Evolutionary conservation across 2,113 vertebrate genomes (phyloP).

Genomic region (Heterotis niloticus): DNA sequence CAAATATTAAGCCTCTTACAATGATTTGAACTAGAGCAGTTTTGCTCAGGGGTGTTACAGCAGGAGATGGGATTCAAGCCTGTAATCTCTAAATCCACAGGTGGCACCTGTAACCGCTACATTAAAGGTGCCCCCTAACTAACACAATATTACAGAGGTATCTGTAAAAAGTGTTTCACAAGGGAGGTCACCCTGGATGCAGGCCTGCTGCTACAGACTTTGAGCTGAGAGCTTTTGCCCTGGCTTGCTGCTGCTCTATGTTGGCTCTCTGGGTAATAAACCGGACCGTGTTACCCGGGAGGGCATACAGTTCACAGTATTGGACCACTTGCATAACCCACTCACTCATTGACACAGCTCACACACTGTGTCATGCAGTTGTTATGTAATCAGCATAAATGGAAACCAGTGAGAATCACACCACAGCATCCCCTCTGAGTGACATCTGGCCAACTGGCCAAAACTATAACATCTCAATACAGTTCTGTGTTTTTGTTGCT

Average conservation of each 20-base stretch:
- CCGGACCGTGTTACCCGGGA: not conserved
- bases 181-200: constrained; percentile 1
- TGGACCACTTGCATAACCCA: not conserved
- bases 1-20: too few relatives aligned
- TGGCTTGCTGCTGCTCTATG: not conserved
- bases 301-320: not conserved
- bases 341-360: not conserved
- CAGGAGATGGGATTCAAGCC: too few relatives aligned
- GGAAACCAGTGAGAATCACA: too few relatives aligned
- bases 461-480: too few relatives aligned
- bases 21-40: too few relatives aligned
- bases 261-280: not conserved
- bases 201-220: not conserved
- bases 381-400: not conserved
- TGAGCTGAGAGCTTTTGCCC: not conserved
- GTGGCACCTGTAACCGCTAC: not conserved
- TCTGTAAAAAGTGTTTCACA: constrained; percentile 4
- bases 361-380: not conserved
- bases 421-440: too few relatives aligned
- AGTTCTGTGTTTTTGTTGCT: too few relatives aligned
- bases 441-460: too few relatives aligned
- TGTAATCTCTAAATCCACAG: too few relatives aligned
- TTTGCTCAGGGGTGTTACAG: too few relatives aligned
- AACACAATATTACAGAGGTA: not conserved
- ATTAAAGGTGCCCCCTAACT: not conserved